Base-by-base conservation (phyloP, 2,888 invertebrate species). In the Stenodera caucasica region DNA sequence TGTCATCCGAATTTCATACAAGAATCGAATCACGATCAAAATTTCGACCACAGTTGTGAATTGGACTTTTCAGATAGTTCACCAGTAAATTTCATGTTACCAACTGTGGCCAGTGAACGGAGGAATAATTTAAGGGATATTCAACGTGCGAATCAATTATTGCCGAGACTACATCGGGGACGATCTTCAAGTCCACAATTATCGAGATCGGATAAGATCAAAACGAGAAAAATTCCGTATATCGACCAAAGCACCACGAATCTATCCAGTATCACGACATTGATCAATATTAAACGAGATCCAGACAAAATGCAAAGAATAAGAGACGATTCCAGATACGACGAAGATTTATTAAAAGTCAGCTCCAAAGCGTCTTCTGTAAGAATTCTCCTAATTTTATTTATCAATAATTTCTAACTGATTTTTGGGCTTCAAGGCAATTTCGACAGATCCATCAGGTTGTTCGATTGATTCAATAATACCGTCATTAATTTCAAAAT, bases 81-180 rank as follows among this genome's bases (percentile, higher is more conserved):
- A 15, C 23, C 21, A 7, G 9, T n/a, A 8, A 55, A 32, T 7
- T 80, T 78, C 58, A 79, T 80, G 79, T 74, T 72, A 1, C 79
- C 80, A 2, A 80, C 80, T 1, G 68, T 78, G 15, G 68, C 79
- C 1, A 79, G 78, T 51, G 75, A 76, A 60, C 72, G 74, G 50
- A 79, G 77, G 66, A 78, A 76, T 61, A 68, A 75, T 57, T 68
- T 72, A 56, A 66, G 70, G 11, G 75, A 73, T 35, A 72, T 78
- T 4, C 65, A 72, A 58, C 61, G 57, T 32, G 65, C 75, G 1
- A 70, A 69, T 15, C 67, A 61, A 37, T 65, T 76, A 14, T 74
- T 78, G 50, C 71, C 74, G 0, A 72, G 76, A 5, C 72, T 72
- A 14, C 70, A 72, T 62, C 69, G 75, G 50, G 77, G 75, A 5